Percentiles rank a stretch among this genome's conserved stretches.
phyloP scores from a whole-genome alignment of 2,113 vertebrate genomes.

The Nematolebias whitei region DNA sequence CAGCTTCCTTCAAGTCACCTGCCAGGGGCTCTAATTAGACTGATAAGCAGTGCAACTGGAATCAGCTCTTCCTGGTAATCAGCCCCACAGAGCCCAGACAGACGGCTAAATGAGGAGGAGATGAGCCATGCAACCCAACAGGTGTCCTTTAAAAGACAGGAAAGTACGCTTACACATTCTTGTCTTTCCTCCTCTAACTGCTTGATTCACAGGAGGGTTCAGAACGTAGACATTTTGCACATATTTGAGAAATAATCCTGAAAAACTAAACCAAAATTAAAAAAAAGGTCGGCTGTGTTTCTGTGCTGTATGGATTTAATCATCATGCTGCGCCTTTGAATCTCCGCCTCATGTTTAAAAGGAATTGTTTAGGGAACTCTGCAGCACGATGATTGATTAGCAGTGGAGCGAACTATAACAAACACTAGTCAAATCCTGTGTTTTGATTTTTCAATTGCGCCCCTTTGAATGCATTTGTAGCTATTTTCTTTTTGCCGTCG shows the following conservation, averaged over 20 bases:
- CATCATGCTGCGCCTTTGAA: slow-evolving; percentile 50
- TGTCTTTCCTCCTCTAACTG: slow-evolving; percentile 25
- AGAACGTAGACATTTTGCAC: slow-evolving; percentile 35
- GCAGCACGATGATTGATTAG: slow-evolving; percentile 52
- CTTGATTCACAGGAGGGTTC: slow-evolving; percentile 37
- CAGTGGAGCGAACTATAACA: slow-evolving; percentile 34
- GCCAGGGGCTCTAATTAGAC: slow-evolving; percentile 78
- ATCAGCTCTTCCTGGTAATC: slow-evolving; percentile 76
- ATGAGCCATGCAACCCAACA: slow-evolving; percentile 78
- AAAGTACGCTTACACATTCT: slow-evolving; percentile 46
- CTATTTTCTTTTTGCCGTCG: slow-evolving; percentile 25
- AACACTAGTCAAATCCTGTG: slow-evolving; percentile 55
- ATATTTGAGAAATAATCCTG: slow-evolving; percentile 45
- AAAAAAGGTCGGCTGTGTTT: slow-evolving; percentile 17
- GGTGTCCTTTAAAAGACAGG: slow-evolving; percentile 75
- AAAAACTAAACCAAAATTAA: slow-evolving; percentile 3
- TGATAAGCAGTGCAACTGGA: slow-evolving; percentile 76
- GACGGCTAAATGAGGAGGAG: slow-evolving; percentile 76
- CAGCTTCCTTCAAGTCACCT: slow-evolving; percentile 72
- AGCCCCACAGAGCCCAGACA: slow-evolving; percentile 75
- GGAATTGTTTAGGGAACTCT: slow-evolving; percentile 57
- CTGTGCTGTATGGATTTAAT: slow-evolving; percentile 57
- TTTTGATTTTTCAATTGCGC: slow-evolving; percentile 47
- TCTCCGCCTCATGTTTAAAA: slow-evolving; percentile 37
- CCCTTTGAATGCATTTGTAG: slow-evolving; percentile 35